phyloP scores from a whole-genome alignment of 2,113 vertebrate species.

The Nannobrachium achirus region DNA sequence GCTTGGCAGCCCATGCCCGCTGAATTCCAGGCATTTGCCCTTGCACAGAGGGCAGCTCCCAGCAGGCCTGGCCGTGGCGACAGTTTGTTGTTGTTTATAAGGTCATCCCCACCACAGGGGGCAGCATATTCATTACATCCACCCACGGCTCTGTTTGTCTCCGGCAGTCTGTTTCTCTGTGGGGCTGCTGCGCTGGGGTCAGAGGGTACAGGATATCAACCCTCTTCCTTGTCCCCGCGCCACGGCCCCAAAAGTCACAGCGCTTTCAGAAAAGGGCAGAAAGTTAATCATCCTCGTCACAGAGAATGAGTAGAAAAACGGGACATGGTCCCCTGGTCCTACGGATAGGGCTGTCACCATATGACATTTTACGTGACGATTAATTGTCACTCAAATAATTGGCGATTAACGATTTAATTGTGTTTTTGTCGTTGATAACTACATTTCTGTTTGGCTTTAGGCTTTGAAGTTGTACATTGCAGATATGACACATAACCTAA shows the following conservation, averaged over 20 bases:
- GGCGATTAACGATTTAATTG: no score
- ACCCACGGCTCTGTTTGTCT: slow-evolving; percentile 75
- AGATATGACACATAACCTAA: no score
- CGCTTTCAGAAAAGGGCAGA: slow-evolving; percentile 22
- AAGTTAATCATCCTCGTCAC: slow-evolving; percentile 43
- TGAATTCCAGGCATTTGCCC: slow-evolving; percentile 66
- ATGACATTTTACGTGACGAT: no score
- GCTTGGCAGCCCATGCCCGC: slow-evolving; percentile 35
- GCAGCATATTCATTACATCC: slow-evolving; percentile 79
- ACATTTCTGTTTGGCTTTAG: no score
- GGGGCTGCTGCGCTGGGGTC: slow-evolving; percentile 73
- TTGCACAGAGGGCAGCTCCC: slow-evolving; percentile 74
- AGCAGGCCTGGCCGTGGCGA: slow-evolving; percentile 65
- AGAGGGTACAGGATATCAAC: slow-evolving; percentile 52
- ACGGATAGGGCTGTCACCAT: no score
- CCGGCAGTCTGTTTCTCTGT: slow-evolving; percentile 75
- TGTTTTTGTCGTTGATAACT: no score
- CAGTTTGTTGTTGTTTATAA: slow-evolving; percentile 78
- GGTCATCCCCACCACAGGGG: slow-evolving; percentile 79
- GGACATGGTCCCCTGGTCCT: no score
- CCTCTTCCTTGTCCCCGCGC: slow-evolving; percentile 55
- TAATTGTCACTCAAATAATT: no score
- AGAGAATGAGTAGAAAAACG: slow-evolving; percentile 5
- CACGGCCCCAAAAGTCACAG: slow-evolving; percentile 35
- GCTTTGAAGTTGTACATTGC: no score